A percentile compares a stretch with the other conserved stretches of the same genome.
Evolutionary conservation across 2,888 invertebrate genomes (phyloP).

Genomic region (Shargacucullia verbasci): DNA sequence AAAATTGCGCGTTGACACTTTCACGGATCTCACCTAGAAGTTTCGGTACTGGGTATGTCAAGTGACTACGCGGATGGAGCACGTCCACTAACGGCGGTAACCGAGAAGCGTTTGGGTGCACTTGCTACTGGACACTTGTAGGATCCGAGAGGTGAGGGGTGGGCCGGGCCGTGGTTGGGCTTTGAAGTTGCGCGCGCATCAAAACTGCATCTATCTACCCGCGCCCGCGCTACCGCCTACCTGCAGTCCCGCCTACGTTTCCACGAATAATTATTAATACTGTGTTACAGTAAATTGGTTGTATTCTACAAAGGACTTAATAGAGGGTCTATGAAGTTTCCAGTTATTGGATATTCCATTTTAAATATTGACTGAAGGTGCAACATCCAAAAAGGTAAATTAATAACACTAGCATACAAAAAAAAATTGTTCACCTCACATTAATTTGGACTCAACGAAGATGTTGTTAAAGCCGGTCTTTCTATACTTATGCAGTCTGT

Average conservation of each 20-base stretch:
- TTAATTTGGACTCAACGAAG: too few species aligned
- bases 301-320: too few species aligned
- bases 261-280: too few species aligned
- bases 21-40: slow-evolving; percentile 10
- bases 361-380: too few species aligned
- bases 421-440: too few species aligned
- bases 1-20: too few species aligned
- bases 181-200: slow-evolving; percentile 52
- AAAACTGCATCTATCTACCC: slow-evolving; percentile 21
- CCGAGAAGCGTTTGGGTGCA: slow-evolving; percentile 36
- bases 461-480: too few species aligned
- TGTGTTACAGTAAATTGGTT: neutral
- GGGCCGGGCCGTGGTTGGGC: slow-evolving; percentile 8
- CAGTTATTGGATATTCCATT: too few species aligned
- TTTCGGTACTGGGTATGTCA: neutral
- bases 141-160: slow-evolving; percentile 23
- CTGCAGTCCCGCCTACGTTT: slow-evolving; percentile 12
- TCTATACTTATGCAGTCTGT: too few species aligned
- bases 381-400: too few species aligned
- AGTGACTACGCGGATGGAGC: neutral
- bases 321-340: neutral
- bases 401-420: too few species aligned
- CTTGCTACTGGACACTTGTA: slow-evolving; percentile 36
- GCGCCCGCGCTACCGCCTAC: slow-evolving; percentile 30
- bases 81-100: slow-evolving; percentile 5